Conservation (phyloP, 2,113 vertebrate species). For the Thamnophis sirtalis region DNA sequence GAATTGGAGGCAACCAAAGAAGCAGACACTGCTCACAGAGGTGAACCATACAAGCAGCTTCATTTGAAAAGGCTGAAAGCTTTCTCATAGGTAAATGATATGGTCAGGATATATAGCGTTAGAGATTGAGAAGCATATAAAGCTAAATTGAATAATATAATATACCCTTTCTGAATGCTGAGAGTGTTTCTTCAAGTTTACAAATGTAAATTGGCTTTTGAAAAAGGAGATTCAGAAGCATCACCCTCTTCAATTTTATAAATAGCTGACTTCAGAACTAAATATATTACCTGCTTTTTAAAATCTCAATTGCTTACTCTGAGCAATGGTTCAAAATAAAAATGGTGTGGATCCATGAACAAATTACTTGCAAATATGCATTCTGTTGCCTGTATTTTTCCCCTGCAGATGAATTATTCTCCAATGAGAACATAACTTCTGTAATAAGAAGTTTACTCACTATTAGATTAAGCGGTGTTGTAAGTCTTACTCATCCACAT, state of each 20-base stretch:
- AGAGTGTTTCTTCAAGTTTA: background rate
- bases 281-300: background rate
- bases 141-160: background rate
- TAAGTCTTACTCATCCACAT: background rate
- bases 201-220: background rate
- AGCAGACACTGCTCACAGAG: background rate
- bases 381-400: background rate
- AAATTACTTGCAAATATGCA: background rate
- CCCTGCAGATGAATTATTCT: background rate
- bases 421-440: background rate
- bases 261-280: background rate
- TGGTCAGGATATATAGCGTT: background rate
- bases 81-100: background rate
- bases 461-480: background rate
- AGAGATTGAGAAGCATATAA: background rate
- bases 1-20: background rate
- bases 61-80: background rate
- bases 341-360: background rate
- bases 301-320: background rate
- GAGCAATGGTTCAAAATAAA: background rate
- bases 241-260: background rate
- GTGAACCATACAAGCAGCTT: background rate
- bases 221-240: background rate
- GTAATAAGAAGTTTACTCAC: background rate
- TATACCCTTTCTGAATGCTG: background rate